Evolutionary conservation across 2,797 vertebrate species (phyloP).

Genomic region (Tadarida brasiliensis): DNA sequence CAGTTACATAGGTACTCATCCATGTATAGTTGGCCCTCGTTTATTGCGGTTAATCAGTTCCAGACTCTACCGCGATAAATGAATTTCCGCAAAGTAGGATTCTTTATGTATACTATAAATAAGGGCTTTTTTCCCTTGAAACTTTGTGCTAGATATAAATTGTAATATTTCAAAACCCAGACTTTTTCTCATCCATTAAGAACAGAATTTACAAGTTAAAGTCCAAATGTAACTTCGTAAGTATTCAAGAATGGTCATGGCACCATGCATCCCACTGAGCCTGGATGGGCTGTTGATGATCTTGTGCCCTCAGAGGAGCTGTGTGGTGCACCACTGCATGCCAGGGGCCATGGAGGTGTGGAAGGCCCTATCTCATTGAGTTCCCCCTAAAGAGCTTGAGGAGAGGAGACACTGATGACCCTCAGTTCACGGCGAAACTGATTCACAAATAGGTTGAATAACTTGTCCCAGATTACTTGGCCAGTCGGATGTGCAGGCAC

Average conservation of each 20-base stretch:
- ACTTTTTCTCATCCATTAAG: not conserved
- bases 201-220: slow-evolving; percentile 26
- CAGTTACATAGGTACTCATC: not conserved
- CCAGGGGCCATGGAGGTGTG: not conserved
- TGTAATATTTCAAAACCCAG: not conserved
- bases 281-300: not conserved
- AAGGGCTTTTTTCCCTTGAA: not conserved
- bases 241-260: not conserved
- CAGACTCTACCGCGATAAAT: no score
- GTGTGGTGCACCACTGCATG: fast-evolving
- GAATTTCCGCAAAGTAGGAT: no score
- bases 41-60: no score
- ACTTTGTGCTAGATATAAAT: slow-evolving; percentile 17
- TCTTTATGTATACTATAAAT: not conserved
- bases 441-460: not conserved
- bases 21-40: not conserved
- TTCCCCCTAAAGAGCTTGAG: not conserved
- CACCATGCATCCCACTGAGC: not conserved
- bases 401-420: not conserved
- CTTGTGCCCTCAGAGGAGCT: not conserved
- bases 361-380: not conserved
- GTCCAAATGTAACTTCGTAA: not conserved
- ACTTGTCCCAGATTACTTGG: not conserved
- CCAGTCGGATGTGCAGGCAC: not conserved
- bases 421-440: not conserved